These are phyloP conservation scores for Drymonia ruficornis DNA, from an alignment of 2,888 invertebrate genomes.

Conservation along the genomic window DNA sequence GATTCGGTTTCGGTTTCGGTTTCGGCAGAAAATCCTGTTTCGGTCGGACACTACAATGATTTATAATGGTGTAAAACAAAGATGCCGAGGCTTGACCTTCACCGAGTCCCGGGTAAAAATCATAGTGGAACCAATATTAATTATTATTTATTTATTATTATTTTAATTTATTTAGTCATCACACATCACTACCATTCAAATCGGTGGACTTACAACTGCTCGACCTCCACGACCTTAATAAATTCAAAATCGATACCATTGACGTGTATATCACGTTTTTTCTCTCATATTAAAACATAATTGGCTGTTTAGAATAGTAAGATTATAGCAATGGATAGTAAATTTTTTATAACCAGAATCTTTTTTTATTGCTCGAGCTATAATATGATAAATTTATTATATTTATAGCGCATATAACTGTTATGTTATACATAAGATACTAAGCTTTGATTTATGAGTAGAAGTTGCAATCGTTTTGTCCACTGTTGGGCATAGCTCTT, in stretches of 20 bases:
- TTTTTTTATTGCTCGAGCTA: conserved; percentile 21
- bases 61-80: too few species aligned
- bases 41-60: too few species aligned
- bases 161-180: neutral
- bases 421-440: too few species aligned
- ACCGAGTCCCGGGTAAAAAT: too few species aligned
- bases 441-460: too few species aligned
- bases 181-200: conserved; percentile 5
- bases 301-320: conserved; percentile 20
- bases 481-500: too few species aligned
- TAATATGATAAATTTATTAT: conserved; percentile 27
- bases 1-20: too few species aligned
- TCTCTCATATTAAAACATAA: conserved; percentile 21
- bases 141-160: neutral
- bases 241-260: conserved; percentile 20
- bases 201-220: neutral
- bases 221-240: conserved; percentile 10
- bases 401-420: conserved; percentile 7
- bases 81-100: too few species aligned
- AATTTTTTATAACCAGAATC: conserved; percentile 32
- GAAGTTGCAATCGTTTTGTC: too few species aligned
- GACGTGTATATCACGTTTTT: conserved; percentile 29
- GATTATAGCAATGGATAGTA: conserved; percentile 33
- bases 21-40: too few species aligned
- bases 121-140: neutral